Base-by-base conservation (phyloP, 2,113 vertebrate species). In the Chamaetylas fuelleborni region DNA sequence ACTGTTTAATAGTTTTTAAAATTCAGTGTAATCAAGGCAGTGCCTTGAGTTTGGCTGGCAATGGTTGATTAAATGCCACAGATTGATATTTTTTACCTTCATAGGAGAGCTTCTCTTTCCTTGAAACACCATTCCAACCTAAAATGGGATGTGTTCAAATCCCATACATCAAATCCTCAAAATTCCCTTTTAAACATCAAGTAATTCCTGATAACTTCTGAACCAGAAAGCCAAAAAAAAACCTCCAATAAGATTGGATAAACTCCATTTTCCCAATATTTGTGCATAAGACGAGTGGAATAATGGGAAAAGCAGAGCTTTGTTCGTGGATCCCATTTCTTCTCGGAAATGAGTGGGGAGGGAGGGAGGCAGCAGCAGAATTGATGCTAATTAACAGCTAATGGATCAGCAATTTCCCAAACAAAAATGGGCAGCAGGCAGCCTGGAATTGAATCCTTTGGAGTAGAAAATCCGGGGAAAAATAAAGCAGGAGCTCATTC, bases 91-190 rank as follows among this genome's bases (percentile, higher is more conserved):
- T 43, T 5, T 50, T 14, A 12, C 16, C 29, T 51, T 48, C 8
- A 3, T 2, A 1, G 14, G 43, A 45, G 34, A 81, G 24, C 45
- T 48, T 26, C 29, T 26, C 34, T 81, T 51, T 25, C 40, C 58
- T 22, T 26, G 9, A 60, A 26, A 1, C n/a, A 28, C 9, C 6
- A 0, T 28, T 45, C 12, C 58, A 42, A 1, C 45, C 65, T 12
- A 5, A 65, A 50, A 9, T 1, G 2, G 0, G 18, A 19, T 24
- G 12, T 19, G 31, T 25, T 1, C 28, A 6, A 4, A 11, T 18
- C 19, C 47, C 48, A 5, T 14, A 4, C 4, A 0, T 0, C 1
- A 1, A n/a, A 9, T 61, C 54, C 77, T 78, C 77, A 33, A 51
- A 86, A 84, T 42, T 38, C 38, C 38, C 38, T 38, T 38, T 31